Conservation (phyloP, 1,140 invertebrate genomes). For the Aphelinus certus region DNA sequence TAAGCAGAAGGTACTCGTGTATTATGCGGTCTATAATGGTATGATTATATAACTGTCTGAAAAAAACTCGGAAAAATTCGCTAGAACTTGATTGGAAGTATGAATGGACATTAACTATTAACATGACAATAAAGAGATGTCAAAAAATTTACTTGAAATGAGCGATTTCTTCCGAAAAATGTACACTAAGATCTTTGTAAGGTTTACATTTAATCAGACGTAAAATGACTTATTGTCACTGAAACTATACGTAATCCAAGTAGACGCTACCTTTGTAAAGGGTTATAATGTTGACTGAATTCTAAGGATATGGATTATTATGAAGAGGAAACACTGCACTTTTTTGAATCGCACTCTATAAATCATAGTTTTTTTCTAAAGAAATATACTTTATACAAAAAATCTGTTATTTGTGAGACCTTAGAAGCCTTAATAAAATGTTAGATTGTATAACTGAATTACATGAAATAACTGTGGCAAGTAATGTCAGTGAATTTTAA, state of each 20-base stretch:
- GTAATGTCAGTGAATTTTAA: slow-evolving; percentile 52
- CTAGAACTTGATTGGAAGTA: not conserved
- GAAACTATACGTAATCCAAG: slow-evolving; percentile 29
- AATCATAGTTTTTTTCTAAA: slow-evolving; percentile 51
- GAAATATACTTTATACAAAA: slow-evolving; percentile 53
- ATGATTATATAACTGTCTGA: no score
- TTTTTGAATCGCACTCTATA: slow-evolving; percentile 58
- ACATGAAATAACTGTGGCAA: slow-evolving; percentile 45
- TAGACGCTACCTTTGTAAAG: slow-evolving; percentile 33
- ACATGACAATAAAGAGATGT: not conserved
- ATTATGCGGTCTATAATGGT: no score
- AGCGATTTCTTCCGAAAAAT: slow-evolving; percentile 1
- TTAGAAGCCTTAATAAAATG: slow-evolving; percentile 50
- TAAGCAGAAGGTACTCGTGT: no score
- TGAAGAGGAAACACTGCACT: slow-evolving; percentile 51
- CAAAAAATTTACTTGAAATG: not conserved
- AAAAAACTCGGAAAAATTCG: no score
- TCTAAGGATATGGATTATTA: slow-evolving; percentile 55
- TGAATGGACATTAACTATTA: not conserved
- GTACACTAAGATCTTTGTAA: not conserved
- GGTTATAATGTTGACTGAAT: slow-evolving; percentile 59
- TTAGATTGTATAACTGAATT: not conserved
- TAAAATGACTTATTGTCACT: slow-evolving; percentile 13
- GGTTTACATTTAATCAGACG: not conserved
- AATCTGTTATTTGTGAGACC: slow-evolving; percentile 50